Evolutionary conservation across 2,113 vertebrate genomes (phyloP), one percentile per base, ranked within the genome.

Genomic region (Galbula dea): DNA sequence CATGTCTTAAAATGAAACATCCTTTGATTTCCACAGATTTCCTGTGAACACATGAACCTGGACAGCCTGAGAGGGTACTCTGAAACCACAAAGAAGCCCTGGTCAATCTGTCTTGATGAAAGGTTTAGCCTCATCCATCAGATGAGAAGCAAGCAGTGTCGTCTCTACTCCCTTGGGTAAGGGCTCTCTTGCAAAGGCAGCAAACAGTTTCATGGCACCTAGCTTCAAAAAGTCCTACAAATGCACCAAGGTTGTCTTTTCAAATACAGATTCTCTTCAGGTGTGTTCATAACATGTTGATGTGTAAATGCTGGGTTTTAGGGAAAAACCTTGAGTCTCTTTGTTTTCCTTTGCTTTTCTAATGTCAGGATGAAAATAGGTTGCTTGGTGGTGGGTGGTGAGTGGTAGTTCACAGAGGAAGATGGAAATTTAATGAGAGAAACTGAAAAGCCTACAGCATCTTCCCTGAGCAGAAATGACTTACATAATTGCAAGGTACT

Each of bases 101-200:
- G 98, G 98, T 91, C 91, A 7, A 8, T 98, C 85, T 99, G 98
- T 91, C 96, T 98, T 90, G 98, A 99, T 11, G 97, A 97, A 86
- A 97, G 92, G 75, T 98, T 98, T 93, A 97, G 95, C 95, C 97
- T 98, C 89, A 83, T 92, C 73, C 97, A 96, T 95, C 98, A 97
- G 54, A 98, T 99, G 81, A 96, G 90, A 57, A 97, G 39, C 83
- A 98, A 98, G 95, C 97, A 96, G 32, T 98, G 98, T 52, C 97
- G 98, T 16, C 96, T 98, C 45, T 99, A 98, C 86, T 98, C 98
- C 52, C 94, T 98, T 43, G 97, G 98, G 98, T 98, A 95, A 97
- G 97, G 86, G 63, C 21, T 43, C 30, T 23, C 45, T 81, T 86
- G 20, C 36, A 36, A 82, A 83, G 51, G 20, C 58, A 93, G 61